Evolutionary conservation across 2,797 vertebrate species (phyloP).

Genomic region (Coendou prehensilis): DNA sequence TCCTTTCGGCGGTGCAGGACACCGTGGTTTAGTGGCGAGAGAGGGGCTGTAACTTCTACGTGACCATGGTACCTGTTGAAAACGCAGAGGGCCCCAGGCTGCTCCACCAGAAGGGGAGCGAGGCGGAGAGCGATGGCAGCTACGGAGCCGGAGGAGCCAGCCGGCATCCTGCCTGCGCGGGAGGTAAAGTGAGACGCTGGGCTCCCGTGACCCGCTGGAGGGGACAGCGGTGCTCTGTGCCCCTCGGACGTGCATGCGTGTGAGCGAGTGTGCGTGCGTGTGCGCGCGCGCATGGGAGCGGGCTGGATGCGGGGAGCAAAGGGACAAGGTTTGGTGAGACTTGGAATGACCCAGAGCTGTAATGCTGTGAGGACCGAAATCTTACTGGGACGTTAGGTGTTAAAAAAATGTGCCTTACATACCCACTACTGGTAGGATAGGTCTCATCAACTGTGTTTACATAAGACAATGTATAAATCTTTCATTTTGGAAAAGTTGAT

Average conservation of each 20-base stretch:
- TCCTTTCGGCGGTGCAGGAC: fast-evolving
- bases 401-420: neutral
- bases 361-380: neutral
- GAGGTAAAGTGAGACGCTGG: slow-evolving; percentile 87
- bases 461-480: neutral
- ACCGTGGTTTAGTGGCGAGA: neutral
- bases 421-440: neutral
- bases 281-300: neutral
- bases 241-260: neutral
- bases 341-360: neutral
- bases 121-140: slow-evolving; percentile 78
- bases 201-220: neutral
- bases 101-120: slow-evolving; percentile 74
- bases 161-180: slow-evolving; percentile 73
- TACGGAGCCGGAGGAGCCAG: slow-evolving; percentile 46
- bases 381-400: neutral
- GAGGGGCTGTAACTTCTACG: slow-evolving; percentile 57
- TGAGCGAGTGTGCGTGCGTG: neutral
- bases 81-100: slow-evolving; percentile 84
- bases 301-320: neutral
- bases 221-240: neutral
- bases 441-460: neutral
- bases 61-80: slow-evolving; percentile 87
- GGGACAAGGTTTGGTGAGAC: neutral
- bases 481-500: neutral